These are phyloP conservation scores for Tapirus terrestris DNA, from an alignment of 2,113 vertebrate species.

Conservation along the genomic window DNA sequence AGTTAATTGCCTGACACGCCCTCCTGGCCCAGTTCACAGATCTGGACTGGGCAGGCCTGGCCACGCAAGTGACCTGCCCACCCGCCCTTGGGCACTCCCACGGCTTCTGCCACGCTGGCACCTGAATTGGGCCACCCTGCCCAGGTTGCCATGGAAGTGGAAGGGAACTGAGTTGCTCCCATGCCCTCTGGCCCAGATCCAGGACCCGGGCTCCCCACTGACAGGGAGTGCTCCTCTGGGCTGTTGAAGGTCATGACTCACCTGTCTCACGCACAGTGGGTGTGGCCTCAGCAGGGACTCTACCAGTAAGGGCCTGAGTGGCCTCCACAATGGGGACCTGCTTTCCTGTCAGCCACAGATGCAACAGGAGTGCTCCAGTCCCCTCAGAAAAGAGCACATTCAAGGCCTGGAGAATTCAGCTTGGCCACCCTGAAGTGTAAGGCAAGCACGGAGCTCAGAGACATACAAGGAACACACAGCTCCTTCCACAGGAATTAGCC, in stretches of 20 bases:
- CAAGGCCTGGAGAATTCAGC: not conserved
- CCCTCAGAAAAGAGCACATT: not conserved
- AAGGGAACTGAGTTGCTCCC: not conserved
- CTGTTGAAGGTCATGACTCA: constrained; percentile 23
- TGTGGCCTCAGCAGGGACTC: not conserved
- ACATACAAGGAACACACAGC: fast-evolving
- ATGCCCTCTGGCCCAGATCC: constrained; percentile 27
- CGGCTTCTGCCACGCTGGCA: not conserved
- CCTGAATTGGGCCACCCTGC: not conserved
- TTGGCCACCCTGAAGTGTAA: not conserved
- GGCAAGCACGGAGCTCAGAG: not conserved
- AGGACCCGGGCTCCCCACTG: not conserved
- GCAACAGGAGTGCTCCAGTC: not conserved
- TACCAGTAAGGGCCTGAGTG: not conserved
- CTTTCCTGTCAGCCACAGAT: not conserved
- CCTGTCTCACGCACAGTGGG: not conserved
- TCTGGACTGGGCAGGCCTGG: constrained; percentile 49
- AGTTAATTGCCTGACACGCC: constrained; percentile 59
- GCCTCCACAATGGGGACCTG: not conserved
- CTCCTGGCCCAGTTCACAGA: constrained; percentile 57
- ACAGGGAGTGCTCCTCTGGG: constrained; percentile 3
- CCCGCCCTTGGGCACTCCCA: constrained; percentile 49
- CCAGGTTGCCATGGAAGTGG: constrained; percentile 4
- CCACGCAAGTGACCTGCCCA: constrained; percentile 57
- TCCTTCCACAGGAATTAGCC: not conserved